These are phyloP conservation scores for Mallotus villosus DNA, from an alignment of 2,797 vertebrate genomes.

Conservation along the genomic window DNA sequence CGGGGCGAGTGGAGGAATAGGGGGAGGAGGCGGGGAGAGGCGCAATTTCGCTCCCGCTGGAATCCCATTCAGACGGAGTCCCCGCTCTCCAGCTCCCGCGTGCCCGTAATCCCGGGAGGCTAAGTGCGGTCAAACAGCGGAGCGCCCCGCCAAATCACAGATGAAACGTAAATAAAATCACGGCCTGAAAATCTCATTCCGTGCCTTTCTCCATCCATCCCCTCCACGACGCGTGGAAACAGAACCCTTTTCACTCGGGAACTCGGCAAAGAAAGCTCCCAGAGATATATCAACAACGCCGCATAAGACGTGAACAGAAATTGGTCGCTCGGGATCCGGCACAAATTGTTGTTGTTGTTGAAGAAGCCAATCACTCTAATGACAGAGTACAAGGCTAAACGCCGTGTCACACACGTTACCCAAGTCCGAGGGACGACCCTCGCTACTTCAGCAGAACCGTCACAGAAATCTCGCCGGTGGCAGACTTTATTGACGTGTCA, in stretches of 20 bases:
- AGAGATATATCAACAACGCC: too few relatives aligned
- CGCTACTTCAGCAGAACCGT: too few relatives aligned
- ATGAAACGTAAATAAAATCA: constrained; percentile 33
- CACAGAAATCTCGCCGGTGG: too few relatives aligned
- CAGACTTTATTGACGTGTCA: too few relatives aligned
- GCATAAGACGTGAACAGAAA: too few relatives aligned
- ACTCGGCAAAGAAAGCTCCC: not conserved
- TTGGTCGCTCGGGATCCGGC: too few relatives aligned
- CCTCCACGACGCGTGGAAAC: not conserved
- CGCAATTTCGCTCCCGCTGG: constrained; percentile 30
- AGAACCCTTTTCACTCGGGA: not conserved
- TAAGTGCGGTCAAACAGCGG: constrained; percentile 30
- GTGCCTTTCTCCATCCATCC: not conserved
- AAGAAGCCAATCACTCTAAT: too few relatives aligned
- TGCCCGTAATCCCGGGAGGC: constrained; percentile 24
- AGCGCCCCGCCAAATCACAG: constrained; percentile 33
- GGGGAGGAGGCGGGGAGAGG: not conserved
- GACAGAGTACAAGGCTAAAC: too few relatives aligned
- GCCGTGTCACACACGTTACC: too few relatives aligned
- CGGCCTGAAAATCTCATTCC: constrained; percentile 34
- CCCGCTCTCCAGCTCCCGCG: constrained; percentile 12
- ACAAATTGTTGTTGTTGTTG: too few relatives aligned
- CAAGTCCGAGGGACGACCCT: too few relatives aligned
- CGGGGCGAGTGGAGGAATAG: constrained; percentile 22
- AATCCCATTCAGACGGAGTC: constrained; percentile 25